A percentile compares a stretch with the other conserved stretches of the same genome.
Conservation (phyloP, 1,140 invertebrate species). For the Adelges cooleyi region DNA sequence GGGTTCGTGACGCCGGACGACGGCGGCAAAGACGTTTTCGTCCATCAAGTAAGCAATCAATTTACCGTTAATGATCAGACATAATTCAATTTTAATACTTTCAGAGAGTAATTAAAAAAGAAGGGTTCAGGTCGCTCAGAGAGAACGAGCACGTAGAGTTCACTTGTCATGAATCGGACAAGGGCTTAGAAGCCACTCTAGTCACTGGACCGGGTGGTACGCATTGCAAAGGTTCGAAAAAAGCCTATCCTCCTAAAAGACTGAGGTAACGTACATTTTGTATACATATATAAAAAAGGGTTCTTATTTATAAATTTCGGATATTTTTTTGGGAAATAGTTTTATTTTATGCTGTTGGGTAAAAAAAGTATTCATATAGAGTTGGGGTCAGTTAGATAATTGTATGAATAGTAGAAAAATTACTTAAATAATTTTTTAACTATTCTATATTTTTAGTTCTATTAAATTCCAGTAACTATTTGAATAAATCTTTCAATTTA, state of each 20-base stretch:
- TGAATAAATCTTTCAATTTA: too few species aligned
- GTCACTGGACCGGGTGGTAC: conserved; percentile 61
- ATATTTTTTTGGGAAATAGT: too few species aligned
- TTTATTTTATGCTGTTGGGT: too few species aligned
- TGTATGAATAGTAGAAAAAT: too few species aligned
- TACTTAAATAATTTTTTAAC: too few species aligned
- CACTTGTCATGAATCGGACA: conserved; percentile 67
- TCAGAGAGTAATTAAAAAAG: conserved; percentile 79
- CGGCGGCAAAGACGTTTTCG: conserved; percentile 77
- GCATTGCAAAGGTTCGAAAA: conserved; percentile 65
- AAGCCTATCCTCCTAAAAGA: conserved; percentile 62
- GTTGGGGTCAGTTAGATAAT: too few species aligned
- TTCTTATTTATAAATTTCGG: too few species aligned
- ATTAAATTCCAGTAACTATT: too few species aligned
- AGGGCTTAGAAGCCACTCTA: conserved; percentile 70
- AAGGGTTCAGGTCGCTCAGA: conserved; percentile 71
- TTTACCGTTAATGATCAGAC: neutral
- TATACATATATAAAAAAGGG: neutral
- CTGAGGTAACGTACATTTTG: conserved; percentile 49
- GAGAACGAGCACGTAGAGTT: conserved; percentile 80
- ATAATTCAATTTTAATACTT: conserved; percentile 34
- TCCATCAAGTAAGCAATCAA: conserved; percentile 61
- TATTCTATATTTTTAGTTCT: too few species aligned
- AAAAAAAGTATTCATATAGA: too few species aligned
- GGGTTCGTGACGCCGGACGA: conserved; percentile 82